phyloP scores from a whole-genome alignment of 2,888 invertebrate species.

The Augiades crinisus region DNA sequence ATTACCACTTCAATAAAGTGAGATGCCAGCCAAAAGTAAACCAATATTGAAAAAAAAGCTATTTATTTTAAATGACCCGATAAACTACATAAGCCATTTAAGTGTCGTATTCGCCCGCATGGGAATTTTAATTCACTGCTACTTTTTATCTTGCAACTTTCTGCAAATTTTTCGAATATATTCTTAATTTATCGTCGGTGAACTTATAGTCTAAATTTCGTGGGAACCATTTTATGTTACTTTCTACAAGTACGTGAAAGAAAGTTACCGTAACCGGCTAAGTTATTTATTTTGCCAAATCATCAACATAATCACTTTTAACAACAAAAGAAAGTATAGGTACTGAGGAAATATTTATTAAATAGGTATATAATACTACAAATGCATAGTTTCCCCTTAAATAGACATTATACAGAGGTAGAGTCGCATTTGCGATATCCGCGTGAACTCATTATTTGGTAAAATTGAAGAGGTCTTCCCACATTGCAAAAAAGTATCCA shows the following conservation, averaged over 20 bases:
- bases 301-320: neutral
- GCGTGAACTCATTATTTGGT: no score
- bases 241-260: constrained; percentile 11
- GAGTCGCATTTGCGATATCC: no score
- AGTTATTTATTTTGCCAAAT: neutral
- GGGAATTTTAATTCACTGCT: constrained; percentile 2
- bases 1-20: no score
- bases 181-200: neutral
- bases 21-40: no score
- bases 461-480: no score
- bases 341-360: no score
- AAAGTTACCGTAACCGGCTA: constrained; percentile 10
- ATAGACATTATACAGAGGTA: no score
- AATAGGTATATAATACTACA: no score
- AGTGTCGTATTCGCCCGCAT: neutral
- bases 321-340: no score
- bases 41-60: no score
- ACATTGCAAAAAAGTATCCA: no score
- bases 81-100: neutral
- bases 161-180: constrained; percentile 9
- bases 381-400: no score
- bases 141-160: constrained; percentile 17
- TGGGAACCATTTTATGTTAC: constrained; percentile 6
- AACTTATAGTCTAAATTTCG: constrained; percentile 8
- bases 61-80: neutral